Evolutionary conservation across 2,113 vertebrate species (phyloP).

Genomic region (Todiramphus chloris): DNA sequence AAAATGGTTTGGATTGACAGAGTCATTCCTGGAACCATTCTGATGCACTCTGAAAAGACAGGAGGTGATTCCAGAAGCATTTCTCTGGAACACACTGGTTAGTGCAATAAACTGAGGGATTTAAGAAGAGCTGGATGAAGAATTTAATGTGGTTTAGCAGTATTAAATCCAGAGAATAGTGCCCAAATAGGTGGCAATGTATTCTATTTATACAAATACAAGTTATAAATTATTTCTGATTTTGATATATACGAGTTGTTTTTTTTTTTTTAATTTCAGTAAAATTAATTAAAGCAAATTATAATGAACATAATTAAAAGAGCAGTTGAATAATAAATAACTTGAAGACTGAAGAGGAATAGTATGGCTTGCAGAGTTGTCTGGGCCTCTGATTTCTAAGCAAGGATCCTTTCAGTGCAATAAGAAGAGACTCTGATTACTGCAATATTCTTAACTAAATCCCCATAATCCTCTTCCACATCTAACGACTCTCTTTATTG

Average conservation of each 20-base stretch:
- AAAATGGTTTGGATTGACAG: neutral
- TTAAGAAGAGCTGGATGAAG: neutral
- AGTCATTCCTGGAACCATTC: neutral
- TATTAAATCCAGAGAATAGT: neutral
- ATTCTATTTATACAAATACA: neutral
- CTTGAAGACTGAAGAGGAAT: neutral
- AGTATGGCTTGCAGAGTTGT: neutral
- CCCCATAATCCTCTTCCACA: neutral
- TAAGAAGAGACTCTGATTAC: neutral
- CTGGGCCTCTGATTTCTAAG: neutral
- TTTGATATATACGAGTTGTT: neutral
- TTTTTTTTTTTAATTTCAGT: neutral
- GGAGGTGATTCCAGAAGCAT: neutral
- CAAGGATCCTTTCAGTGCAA: neutral
- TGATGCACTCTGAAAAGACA: neutral
- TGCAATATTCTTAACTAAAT: conserved; percentile 16
- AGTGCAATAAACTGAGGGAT: neutral
- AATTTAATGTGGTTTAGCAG: neutral
- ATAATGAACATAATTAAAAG: neutral
- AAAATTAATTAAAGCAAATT: neutral
- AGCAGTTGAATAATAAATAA: neutral
- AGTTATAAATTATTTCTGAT: neutral
- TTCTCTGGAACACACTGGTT: neutral
- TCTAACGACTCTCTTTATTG: neutral
- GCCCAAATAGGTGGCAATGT: neutral